Base-by-base conservation (phyloP, 2,113 vertebrate species). In the Hydrolagus affinis region DNA sequence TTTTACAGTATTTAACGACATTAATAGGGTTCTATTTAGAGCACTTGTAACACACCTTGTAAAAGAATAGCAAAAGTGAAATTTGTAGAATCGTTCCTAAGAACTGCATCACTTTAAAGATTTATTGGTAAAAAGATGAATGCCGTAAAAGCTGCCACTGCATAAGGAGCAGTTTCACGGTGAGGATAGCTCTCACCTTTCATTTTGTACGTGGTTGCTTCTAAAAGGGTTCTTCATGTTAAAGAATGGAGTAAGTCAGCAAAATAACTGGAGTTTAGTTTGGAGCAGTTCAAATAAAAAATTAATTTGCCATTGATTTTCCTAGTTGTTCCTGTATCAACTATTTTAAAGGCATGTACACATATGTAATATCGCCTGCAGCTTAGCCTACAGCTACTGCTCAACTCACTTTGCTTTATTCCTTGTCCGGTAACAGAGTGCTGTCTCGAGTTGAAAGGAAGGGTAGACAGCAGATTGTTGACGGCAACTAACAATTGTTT, bases 1-100 rank as follows among this genome's bases (percentile, higher is more conserved):
- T 95, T 97, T 97, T 95, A 95, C 95, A 95, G 96, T 95, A 95
- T 96, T 94, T 96, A 96, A 95, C 96, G 93, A 93, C 94, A 96
- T 95, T 96, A 96, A 96, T 95, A 94, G 95, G 96, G 96, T 95
- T 93, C 92, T 94, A 95, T 95, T 98, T 96, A 96, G 95, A 94
- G 95, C 93, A 94, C 94, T 95, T 94, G 94, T 95, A 96, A 93
- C 95, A 95, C 95, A 95, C 93, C 94, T 95, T 93, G 91, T 96
- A 96, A 96, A 94, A 93, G 93, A 95, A 93, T 94, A 92, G 92
- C 93, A 94, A 95, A 95, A 95, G n/a, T n/a, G n/a, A 95, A 94
- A 94, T 95, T 96, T 96, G 95, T 95, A 96, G 96, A 94, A 95
- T 94, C 94, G 93, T 96, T 93, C 92, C 93, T 83, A 83, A 83